Evolutionary conservation across 2,113 vertebrate species (phyloP), one percentile per base, ranked within the genome.

Genomic region (Eubucco bourcierii): DNA sequence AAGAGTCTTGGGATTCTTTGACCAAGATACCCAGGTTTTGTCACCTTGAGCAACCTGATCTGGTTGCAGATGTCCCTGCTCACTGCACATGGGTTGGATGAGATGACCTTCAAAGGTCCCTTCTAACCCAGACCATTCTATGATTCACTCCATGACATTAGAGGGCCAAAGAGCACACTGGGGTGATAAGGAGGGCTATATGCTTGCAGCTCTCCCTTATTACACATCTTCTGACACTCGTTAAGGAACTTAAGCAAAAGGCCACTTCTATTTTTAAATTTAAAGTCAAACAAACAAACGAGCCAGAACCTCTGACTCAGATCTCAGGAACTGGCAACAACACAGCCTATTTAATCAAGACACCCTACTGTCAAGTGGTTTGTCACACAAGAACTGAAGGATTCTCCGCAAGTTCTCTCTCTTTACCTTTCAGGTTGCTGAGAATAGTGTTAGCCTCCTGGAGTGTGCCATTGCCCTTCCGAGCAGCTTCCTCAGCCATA

Each of bases 361-460:
- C 12, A 41, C 21, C 29, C 41, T 50, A 31, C 34, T 50, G 63
- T 34, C 52, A 44, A 39, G 20, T 29, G 34, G 39, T 13, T 28
- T 39, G 14, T 55, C 16, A 18, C 23, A 4, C 8, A 37, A 17
- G 34, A 85, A 56, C 1, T 14, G 17, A 80, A 78, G 13, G 53
- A 64, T 16, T 91, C 68, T 8, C 29, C 27, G 11, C 25, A 64
- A 47, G 31, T 29, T 47, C 24, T 65, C 60, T 39, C 60, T 56
- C 47, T 63, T 93, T 97, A 99, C 99, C 99, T 98, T 98, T 97
- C 59, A 99, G 97, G 94, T 99, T 98, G 80, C 85, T 98, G 79
- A 99, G 98, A 90, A 99, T 99, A 91, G 97, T 98, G 63, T 98
- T 98, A 9, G 99, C 99, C 92, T 99, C 99, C 71, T 97, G 98